Percentiles rank a stretch among this genome's conserved stretches.
phyloP scores from a whole-genome alignment of 2,888 invertebrate genomes.

The Shargacucullia verbasci region DNA sequence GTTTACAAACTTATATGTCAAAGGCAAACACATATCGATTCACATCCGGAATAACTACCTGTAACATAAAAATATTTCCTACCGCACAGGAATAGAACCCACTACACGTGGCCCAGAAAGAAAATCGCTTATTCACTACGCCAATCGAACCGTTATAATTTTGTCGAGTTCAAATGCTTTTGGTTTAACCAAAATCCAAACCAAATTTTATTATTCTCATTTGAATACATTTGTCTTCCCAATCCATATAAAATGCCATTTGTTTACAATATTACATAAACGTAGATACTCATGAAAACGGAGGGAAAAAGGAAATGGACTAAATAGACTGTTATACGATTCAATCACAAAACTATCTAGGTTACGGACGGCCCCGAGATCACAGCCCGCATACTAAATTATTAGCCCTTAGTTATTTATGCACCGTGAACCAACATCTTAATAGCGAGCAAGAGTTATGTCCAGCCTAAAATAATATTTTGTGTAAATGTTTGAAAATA shows the following conservation, averaged over 20 bases:
- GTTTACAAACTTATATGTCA: too few species aligned
- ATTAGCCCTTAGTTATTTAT: conserved; percentile 87
- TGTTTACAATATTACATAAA: conserved; percentile 40
- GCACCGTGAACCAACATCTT: conserved; percentile 87
- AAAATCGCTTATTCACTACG: too few species aligned
- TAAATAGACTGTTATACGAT: conserved; percentile 80
- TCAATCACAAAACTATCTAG: conserved; percentile 81
- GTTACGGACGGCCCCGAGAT: conserved; percentile 75
- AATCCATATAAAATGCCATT: conserved; percentile 21
- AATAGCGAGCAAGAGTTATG: conserved; percentile 84
- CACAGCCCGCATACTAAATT: conserved; percentile 87
- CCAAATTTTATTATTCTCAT: neutral
- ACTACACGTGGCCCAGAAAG: too few species aligned
- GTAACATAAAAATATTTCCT: too few species aligned
- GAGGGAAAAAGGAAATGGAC: conserved; percentile 69
- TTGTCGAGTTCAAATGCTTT: too few species aligned
- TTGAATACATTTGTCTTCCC: neutral
- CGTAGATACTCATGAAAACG: conserved; percentile 38
- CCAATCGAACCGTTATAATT: too few species aligned
- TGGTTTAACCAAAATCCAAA: too few species aligned
- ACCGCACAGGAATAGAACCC: too few species aligned
- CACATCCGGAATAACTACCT: too few species aligned
- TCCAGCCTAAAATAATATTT: conserved; percentile 88
- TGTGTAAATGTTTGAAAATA: conserved; percentile 87
- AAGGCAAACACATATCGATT: too few species aligned